Evolutionary conservation across 2,888 invertebrate genomes (phyloP), one percentile per base, ranked within the genome.

Genomic region (Hecatera dysodea): DNA sequence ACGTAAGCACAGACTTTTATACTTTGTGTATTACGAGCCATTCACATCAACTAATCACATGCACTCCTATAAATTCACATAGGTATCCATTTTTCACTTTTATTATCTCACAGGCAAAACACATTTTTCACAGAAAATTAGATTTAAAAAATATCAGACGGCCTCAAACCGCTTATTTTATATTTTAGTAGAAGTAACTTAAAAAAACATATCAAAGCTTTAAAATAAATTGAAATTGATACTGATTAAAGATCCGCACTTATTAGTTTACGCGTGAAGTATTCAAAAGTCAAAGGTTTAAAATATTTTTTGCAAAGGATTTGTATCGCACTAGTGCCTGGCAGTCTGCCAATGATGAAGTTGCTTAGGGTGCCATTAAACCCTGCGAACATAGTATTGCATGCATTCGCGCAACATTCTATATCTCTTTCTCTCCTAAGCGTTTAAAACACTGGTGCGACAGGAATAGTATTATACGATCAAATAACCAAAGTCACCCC

Each of bases 351-450:
- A 53, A n/a, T 39, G 53, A 17, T 17, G n/a, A 36, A 22, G 3
- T 59, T 12, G 22, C 27, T 17, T 36, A 36, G 19, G 56, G 69
- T 44, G 27, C 19, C 36, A 36, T 22, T 29, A 27, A 17, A 57
- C 17, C 42, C n/a, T 7, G 17, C 24, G 15, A 9, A 65, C 12
- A 39, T 36, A 22, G 22, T 22, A 12, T 12, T 27, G 4, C 55
- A 9, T 36, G 17, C 52, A 69, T 2, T 9, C 19, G 22, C 17
- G 17, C 19, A 15, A 36, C 11, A 53, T 53, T 70, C 17, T 24
- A 22, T 44, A 36, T 59, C 70, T 71, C 53, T 60, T 60, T 70
- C 44, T 9, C 36, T 53, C 59, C 19, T 44, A 19, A 8, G 1
- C 12, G 5, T 36, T 22, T 9, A 9, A 19, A 12, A 22, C n/a